phyloP scores from a whole-genome alignment of 1,140 invertebrate species.

The Vollenhovia emeryi region DNA sequence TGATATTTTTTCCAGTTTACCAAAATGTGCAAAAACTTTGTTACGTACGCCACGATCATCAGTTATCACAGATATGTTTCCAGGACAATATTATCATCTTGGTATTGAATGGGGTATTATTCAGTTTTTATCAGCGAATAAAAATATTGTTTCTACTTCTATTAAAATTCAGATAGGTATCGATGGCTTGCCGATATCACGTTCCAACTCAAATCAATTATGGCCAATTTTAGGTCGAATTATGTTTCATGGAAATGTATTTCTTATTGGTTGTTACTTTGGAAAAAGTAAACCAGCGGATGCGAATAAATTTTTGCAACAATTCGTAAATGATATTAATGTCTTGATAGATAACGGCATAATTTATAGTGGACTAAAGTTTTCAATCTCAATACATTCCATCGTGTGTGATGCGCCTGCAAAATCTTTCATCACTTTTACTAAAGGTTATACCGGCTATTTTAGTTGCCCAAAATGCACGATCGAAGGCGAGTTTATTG shows the following conservation, averaged over 20 bases:
- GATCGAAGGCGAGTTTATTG: background rate
- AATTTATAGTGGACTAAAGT: no score
- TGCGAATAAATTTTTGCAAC: background rate
- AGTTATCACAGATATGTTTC: background rate
- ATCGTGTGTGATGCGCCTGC: background rate
- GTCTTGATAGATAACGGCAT: background rate
- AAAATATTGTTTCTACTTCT: background rate
- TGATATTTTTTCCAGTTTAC: background rate
- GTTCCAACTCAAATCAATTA: background rate
- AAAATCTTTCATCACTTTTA: background rate
- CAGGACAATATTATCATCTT: constrained; percentile 3
- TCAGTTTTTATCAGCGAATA: background rate
- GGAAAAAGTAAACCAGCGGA: constrained; percentile 6
- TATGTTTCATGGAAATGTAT: background rate
- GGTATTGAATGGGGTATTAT: constrained; percentile 3
- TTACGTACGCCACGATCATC: background rate
- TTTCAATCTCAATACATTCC: background rate
- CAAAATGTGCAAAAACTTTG: constrained; percentile 12
- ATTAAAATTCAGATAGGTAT: constrained; percentile 15
- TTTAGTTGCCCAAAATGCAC: background rate
- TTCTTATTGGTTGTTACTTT: constrained; percentile 17
- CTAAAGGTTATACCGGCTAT: background rate
- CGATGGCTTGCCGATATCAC: background rate
- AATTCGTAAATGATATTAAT: background rate
- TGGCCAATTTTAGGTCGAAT: constrained; percentile 16